Conservation (phyloP, 35 echinoderm and acorn worm species). For the Ptychodera flava region DNA sequence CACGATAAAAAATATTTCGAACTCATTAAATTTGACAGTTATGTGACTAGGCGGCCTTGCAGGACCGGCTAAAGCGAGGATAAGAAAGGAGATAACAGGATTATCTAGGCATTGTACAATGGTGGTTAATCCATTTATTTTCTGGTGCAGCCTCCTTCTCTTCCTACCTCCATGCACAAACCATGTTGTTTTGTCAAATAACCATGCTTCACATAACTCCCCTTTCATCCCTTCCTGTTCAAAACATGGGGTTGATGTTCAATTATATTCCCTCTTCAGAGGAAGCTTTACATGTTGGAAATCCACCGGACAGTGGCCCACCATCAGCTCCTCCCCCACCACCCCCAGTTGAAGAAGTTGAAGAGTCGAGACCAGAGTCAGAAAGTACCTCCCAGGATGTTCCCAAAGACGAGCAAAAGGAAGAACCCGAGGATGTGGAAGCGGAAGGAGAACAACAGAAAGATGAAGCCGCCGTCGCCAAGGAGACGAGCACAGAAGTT, state of each 20-base stretch:
- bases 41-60: too few relatives aligned
- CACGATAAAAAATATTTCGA: too few relatives aligned
- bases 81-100: too few relatives aligned
- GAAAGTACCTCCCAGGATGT: background rate
- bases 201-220: too few relatives aligned
- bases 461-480: background rate
- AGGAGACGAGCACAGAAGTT: background rate
- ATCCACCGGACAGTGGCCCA: background rate
- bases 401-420: background rate
- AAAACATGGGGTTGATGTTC: background rate
- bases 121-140: too few relatives aligned
- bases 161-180: too few relatives aligned
- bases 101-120: too few relatives aligned
- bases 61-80: too few relatives aligned
- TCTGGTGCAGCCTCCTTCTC: too few relatives aligned
- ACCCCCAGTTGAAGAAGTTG: background rate
- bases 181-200: too few relatives aligned
- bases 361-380: background rate
- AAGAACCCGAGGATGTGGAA: background rate
- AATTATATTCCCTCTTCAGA: background rate
- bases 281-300: background rate
- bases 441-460: background rate
- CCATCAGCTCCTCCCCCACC: background rate
- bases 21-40: too few relatives aligned
- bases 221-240: background rate